Evolutionary conservation across 2,888 invertebrate genomes (phyloP).

Genomic region (Abscondita cerata): DNA sequence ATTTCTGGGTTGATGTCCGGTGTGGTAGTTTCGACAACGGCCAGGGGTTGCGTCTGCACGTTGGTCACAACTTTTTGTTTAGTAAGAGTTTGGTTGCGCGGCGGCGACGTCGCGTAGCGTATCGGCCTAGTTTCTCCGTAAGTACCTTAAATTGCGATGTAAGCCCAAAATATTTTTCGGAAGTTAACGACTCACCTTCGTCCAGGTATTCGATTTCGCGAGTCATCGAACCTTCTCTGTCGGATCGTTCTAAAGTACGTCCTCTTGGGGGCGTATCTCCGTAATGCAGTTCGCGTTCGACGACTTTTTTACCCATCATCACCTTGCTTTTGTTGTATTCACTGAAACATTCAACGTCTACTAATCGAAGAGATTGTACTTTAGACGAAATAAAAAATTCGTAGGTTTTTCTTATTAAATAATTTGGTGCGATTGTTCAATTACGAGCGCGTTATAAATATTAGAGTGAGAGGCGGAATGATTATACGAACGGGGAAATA

Average conservation of each 20-base stretch:
- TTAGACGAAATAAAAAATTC: too few relatives aligned
- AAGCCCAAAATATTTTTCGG: not conserved
- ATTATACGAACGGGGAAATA: too few relatives aligned
- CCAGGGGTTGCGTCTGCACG: constrained; percentile 53
- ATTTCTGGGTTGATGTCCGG: constrained; percentile 58
- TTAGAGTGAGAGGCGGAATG: too few relatives aligned
- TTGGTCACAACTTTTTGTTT: constrained; percentile 56
- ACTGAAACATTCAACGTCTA: constrained; percentile 8
- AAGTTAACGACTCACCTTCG: constrained; percentile 28
- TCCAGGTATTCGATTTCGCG: constrained; percentile 35
- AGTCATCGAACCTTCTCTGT: constrained; percentile 50
- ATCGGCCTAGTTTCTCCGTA: constrained; percentile 38
- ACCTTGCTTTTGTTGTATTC: constrained; percentile 36
- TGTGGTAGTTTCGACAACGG: constrained; percentile 54
- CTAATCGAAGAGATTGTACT: too few relatives aligned
- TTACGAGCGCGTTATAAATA: too few relatives aligned
- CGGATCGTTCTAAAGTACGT: constrained; percentile 50
- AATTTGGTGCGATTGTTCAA: not conserved
- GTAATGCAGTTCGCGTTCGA: constrained; percentile 55
- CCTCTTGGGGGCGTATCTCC: constrained; percentile 50
- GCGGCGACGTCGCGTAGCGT: constrained; percentile 50
- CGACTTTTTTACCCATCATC: constrained; percentile 46
- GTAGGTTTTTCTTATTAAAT: not conserved
- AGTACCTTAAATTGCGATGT: constrained; percentile 31
- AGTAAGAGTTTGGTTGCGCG: constrained; percentile 48